phyloP scores from a whole-genome alignment of 2,113 vertebrate species.

The human region GRCh38 chr2:2107501-2108000 shows the following conservation, averaged over 20 bases:
- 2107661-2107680: not conserved
- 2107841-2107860: accelerated
- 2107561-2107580: accelerated
- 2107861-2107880: accelerated
- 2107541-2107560: accelerated
- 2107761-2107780: accelerated
- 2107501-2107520: accelerated
- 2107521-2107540: not conserved
- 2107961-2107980: accelerated
- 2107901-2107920: accelerated
- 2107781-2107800: no score
- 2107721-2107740: accelerated
- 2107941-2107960: accelerated
- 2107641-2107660: not conserved
- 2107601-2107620: no score
- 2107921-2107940: accelerated
- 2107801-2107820: accelerated
- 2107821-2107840: not conserved
- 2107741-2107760: not conserved
- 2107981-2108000: not conserved
- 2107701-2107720: not conserved
- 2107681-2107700: accelerated
- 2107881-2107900: accelerated
- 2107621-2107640: not conserved
- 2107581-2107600: no score